Base-by-base conservation (phyloP, 2,888 invertebrate genomes). In the Nemoura dubitans region DNA sequence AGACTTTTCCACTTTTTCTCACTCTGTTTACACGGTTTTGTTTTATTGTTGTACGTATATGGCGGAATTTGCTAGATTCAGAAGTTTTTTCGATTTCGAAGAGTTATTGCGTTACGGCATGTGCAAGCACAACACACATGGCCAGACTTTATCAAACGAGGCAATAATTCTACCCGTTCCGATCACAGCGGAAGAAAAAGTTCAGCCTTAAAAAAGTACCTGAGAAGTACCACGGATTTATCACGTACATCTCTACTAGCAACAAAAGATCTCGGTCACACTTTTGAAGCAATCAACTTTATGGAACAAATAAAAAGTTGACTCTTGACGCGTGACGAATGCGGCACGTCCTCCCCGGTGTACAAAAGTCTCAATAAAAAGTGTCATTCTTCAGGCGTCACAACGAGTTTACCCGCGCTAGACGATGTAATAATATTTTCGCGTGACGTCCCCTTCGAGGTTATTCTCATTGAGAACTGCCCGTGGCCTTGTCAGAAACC, bases 21-120 rank as follows among this genome's bases (percentile, higher is more conserved):
- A 59, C 59, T 27, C 26, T 84, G 84, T 84, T 84, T 84, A 84
- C 25, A 59, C 76, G 28, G 76, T 59, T 59, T 76, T 84, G 84
- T 84, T 84, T 84, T 84, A 84, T 26, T 59, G 1, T 26, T 27
- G 1, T 43, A 59, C 59, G 43, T 84, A 26, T 30, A 26, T 30
- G 27, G 76, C 76, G 59, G 83, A 42, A 30, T 83, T 26, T 42
- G 28, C 84, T 59, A 27, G 28, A 84, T 59, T 30, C 76, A 21
- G 59, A 84, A 84, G 28, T 84, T 84, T 84, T 84, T 76, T 76
- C 76, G 84, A 76, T 84, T 59, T 29, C 3, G 76, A 59, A 84
- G 84, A 84, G 76, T 84, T 84, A 84, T 84, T 76, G 59, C 27
- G 27, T 25, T 59, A 10, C 14, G 14, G 59, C 3, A 14, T 14